Evolutionary conservation across 2,888 invertebrate genomes (phyloP).

Genomic region (Epinotia bilunana): DNA sequence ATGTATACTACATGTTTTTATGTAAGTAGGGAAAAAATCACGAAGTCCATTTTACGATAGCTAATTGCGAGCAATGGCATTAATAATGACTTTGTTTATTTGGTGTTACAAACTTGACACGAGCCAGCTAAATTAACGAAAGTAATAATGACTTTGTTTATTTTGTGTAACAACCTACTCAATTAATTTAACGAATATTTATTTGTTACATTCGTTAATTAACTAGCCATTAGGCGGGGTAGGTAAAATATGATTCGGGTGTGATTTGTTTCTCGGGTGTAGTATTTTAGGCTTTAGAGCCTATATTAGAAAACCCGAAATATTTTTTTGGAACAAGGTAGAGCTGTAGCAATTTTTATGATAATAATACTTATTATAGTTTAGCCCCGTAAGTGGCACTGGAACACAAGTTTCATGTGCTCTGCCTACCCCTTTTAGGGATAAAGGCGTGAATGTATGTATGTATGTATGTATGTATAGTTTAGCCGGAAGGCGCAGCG

Average conservation of each 20-base stretch:
- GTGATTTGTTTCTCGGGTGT: neutral
- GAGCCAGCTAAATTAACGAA: no score
- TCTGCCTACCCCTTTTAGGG: no score
- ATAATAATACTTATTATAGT: no score
- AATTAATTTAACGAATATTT: slow-evolving; percentile 4
- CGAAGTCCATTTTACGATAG: neutral
- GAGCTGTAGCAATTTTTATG: neutral
- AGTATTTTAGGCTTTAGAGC: neutral
- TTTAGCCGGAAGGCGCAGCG: no score
- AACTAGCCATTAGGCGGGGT: neutral
- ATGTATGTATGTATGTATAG: no score
- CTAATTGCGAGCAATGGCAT: neutral
- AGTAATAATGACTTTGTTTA: slow-evolving; percentile 19
- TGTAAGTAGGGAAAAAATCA: neutral
- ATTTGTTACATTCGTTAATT: neutral
- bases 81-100: slow-evolving; percentile 16
- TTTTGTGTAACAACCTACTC: neutral
- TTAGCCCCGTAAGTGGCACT: no score
- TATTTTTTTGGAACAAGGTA: neutral
- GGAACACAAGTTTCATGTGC: no score
- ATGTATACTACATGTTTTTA: no score
- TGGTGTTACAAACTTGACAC: neutral
- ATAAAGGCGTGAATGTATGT: no score
- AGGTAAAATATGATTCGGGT: slow-evolving; percentile 5
- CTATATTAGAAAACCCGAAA: neutral